Evolutionary conservation across 23 tunicate species (phyloP).

Genomic region (Styela clava): DNA sequence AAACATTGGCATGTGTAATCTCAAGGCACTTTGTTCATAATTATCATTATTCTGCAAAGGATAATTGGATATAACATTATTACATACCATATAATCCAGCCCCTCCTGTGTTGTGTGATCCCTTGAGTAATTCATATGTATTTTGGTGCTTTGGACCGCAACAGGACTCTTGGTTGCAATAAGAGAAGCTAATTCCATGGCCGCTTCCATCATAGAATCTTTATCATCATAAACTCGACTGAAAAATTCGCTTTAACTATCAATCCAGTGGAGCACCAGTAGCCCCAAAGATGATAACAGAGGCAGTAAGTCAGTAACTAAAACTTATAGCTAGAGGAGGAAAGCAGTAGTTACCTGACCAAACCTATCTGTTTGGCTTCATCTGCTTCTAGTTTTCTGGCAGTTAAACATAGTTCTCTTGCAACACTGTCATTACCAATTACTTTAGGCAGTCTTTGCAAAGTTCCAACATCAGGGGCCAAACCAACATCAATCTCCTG

Average conservation of each 20-base stretch:
- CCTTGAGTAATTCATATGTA: conserved; percentile 76
- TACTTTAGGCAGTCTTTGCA: conserved; percentile 84
- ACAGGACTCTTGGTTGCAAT: conserved; percentile 95
- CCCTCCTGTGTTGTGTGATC: conserved; percentile 77
- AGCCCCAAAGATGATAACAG: too few species aligned
- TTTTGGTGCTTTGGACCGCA: conserved; percentile 92
- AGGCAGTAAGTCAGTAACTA: too few species aligned
- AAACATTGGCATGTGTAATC: too few species aligned
- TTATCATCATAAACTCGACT: conserved; percentile 68
- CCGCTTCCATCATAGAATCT: conserved; percentile 57
- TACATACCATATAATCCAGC: conserved; percentile 44
- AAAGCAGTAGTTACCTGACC: too few species aligned
- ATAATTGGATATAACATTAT: too few species aligned
- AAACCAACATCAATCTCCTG: conserved; percentile 96
- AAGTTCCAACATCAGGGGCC: conserved; percentile 92
- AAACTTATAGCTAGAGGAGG: too few species aligned
- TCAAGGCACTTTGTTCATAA: too few species aligned
- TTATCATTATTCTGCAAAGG: too few species aligned
- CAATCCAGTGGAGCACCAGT: too few species aligned
- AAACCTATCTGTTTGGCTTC: conserved; percentile 82
- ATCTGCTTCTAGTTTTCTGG: conserved; percentile 52
- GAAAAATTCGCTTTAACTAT: not conserved
- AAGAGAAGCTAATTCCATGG: conserved; percentile 54
- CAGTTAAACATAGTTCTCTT: conserved; percentile 82
- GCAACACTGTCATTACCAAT: conserved; percentile 85